Percentiles rank a stretch among this genome's conserved stretches.
phyloP scores from a whole-genome alignment of 2,888 invertebrate species.

The Drosophila formosana region DNA sequence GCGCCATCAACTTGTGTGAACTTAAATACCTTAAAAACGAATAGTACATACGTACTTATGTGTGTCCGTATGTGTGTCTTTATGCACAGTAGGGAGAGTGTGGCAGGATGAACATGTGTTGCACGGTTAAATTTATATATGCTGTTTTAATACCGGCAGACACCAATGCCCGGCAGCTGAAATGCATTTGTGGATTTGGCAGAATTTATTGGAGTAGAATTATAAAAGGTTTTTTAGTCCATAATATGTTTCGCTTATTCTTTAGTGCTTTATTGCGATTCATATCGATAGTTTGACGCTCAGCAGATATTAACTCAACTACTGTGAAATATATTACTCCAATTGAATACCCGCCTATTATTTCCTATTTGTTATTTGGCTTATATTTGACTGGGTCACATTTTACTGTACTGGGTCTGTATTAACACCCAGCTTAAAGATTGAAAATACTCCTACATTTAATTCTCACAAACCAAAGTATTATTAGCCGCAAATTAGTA shows the following conservation, averaged over 20 bases:
- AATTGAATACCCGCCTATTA: no score
- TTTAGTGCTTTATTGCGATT: neutral
- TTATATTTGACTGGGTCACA: no score
- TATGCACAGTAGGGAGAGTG: neutral
- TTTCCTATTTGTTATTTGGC: no score
- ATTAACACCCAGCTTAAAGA: no score
- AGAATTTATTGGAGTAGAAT: no score
- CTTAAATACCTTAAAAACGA: slow-evolving; percentile 42
- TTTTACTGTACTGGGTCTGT: no score
- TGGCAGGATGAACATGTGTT: neutral
- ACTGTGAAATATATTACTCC: neutral
- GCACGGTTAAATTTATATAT: slow-evolving; percentile 25
- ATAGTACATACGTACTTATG: neutral
- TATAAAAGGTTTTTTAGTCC: no score
- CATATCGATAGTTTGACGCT: neutral
- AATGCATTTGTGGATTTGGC: neutral
- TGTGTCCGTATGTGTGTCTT: neutral
- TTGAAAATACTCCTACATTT: no score
- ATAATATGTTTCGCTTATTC: no score
- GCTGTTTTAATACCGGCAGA: slow-evolving; percentile 8
- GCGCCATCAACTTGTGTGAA: slow-evolving; percentile 50
- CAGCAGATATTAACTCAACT: neutral
- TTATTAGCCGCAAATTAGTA: no score
- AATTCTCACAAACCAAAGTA: no score
- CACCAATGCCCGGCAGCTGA: no score